phyloP scores from a whole-genome alignment of 92 coral and sea anemone genomes.

The Paragorgia papillata region DNA sequence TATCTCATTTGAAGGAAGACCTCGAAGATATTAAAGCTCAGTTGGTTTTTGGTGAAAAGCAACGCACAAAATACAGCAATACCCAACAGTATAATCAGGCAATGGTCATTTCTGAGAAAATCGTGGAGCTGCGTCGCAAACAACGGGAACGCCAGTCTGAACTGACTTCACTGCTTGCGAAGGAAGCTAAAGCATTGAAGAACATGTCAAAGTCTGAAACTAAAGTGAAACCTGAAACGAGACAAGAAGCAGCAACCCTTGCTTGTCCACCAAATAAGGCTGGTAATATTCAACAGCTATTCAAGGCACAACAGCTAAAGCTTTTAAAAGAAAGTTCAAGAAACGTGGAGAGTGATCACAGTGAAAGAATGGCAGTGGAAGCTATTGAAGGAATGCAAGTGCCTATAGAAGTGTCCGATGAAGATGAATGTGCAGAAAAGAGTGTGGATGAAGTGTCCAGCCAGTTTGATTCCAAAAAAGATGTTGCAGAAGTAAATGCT shows the following conservation, averaged over 20 bases:
- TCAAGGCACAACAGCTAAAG: conserved; percentile 7
- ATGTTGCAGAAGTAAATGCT: background rate
- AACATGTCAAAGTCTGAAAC: too few relatives aligned
- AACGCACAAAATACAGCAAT: conserved; percentile 44
- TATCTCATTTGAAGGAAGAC: conserved; percentile 34
- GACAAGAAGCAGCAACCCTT: conserved; percentile 18
- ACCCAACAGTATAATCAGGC: conserved; percentile 44
- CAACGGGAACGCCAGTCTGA: conserved; percentile 29
- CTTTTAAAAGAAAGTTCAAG: conserved; percentile 16
- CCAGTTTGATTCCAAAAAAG: background rate
- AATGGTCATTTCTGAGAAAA: conserved; percentile 31
- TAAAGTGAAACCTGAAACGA: conserved; percentile 1
- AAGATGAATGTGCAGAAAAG: conserved; percentile 18
- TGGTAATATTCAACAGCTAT: conserved; percentile 11
- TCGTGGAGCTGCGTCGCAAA: conserved; percentile 15
- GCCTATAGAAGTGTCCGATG: background rate
- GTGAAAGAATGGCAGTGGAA: conserved; percentile 20
- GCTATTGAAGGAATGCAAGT: conserved; percentile 10
- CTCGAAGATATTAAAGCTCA: conserved; percentile 40
- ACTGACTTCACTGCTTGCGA: conserved; percentile 13
- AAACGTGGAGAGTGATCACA: background rate
- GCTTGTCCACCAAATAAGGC: too few relatives aligned
- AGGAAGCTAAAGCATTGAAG: conserved; percentile 41
- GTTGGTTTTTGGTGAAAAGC: conserved; percentile 40
- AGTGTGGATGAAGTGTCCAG: conserved; percentile 4